A percentile compares a stretch with the other conserved stretches of the same genome.
Evolutionary conservation across 2,888 invertebrate species (phyloP).

Genomic region (Oscheius sp.): DNA sequence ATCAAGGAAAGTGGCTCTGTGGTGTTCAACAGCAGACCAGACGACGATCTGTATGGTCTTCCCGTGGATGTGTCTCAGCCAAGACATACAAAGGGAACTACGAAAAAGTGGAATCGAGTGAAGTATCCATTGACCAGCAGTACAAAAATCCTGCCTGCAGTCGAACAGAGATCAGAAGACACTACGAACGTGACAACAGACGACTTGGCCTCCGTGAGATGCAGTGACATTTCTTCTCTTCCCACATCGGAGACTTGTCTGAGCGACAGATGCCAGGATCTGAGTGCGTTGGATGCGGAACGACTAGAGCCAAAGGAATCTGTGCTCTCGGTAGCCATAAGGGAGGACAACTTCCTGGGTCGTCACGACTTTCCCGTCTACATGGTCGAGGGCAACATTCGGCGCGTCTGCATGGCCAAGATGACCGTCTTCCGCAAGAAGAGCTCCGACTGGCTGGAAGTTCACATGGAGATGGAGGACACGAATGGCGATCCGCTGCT

Average conservation of each 20-base stretch:
- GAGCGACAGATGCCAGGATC: neutral
- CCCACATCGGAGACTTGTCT: neutral
- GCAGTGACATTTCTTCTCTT: neutral
- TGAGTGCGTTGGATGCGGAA: neutral
- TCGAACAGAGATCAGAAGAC: too few relatives aligned
- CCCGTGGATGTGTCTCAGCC: too few relatives aligned
- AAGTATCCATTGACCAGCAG: too few relatives aligned
- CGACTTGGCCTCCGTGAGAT: neutral
- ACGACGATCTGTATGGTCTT: too few relatives aligned
- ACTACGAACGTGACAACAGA: neutral
- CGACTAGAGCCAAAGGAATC: too few relatives aligned
- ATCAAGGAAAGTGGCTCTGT: too few relatives aligned
- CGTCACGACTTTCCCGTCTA: constrained; percentile 9
- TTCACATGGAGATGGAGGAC: neutral
- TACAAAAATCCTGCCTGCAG: too few relatives aligned
- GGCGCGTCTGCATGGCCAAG: neutral
- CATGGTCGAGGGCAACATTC: neutral
- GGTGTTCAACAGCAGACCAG: too few relatives aligned
- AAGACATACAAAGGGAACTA: too few relatives aligned
- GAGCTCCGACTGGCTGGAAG: constrained; percentile 12
- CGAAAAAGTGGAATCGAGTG: too few relatives aligned
- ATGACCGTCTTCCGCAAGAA: constrained; percentile 1
- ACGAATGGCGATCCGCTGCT: constrained; percentile 7
- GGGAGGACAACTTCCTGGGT: neutral
- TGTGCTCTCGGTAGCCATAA: too few relatives aligned